Evolutionary conservation across 2,797 vertebrate genomes (phyloP), one percentile per base, ranked within the genome.

Genomic region (Simalia tracyae): DNA sequence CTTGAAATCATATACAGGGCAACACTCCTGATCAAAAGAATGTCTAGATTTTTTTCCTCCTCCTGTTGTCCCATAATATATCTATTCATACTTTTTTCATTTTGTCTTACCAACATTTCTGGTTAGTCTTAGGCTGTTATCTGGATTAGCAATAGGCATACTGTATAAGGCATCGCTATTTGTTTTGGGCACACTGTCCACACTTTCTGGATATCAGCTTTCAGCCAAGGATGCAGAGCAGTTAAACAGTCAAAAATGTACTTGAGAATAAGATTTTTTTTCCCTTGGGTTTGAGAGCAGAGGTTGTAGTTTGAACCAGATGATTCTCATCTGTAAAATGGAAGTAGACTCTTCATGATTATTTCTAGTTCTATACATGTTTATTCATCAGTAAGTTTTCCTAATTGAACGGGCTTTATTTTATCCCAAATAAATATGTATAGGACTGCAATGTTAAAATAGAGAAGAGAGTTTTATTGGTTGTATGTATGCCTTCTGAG

Each of bases 151-250:
- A 92, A 17, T 54, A 57, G 8, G 9, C 31, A 42, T 36, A 11
- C 28, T 42, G 36, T 76, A 42, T 42, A 72, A 86, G 12, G 36
- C 42, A 54, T 28, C 14, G 57, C 22, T 81, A 5, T 24, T 31
- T 90, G n/a, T 9, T n/a, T 5, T 61, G 31, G 88, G 42, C 84
- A 81, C 54, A 5, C 5, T 5, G 46, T 36, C 57, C 17, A n/a
- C 64, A 90, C 31, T 59, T 92, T 11, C 11, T 84, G n/a, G 28
- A 42, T 92, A 9, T 63, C 86, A 26, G 31, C 46, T 66, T 92
- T 46, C 88, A 92, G 85, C 36, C 81, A 50, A 60, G 26, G 81
- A 84, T 84, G 54, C 76, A 91, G 50, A 76, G 86, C n/a, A 17
- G 31, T 60, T 60, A 81, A 14, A 84, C 24, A 26, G 50, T 56